phyloP scores from a whole-genome alignment of 2,113 vertebrate species.

The Harpagus bidentatus region DNA sequence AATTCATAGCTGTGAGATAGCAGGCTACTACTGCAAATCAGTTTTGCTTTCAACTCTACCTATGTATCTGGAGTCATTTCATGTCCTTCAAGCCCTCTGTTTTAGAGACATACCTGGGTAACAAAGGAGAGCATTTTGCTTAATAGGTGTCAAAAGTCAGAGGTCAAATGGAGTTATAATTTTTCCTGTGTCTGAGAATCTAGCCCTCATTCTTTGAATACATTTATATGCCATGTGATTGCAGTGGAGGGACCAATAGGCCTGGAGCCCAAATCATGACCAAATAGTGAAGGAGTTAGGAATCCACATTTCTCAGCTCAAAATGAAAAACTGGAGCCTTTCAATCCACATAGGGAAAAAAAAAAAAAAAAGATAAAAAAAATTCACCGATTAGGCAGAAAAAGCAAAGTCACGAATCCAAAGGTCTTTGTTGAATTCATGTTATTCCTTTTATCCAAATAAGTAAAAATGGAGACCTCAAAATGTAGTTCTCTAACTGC shows the following conservation, averaged over 20 bases:
- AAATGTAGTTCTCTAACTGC: background rate
- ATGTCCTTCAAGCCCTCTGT: background rate
- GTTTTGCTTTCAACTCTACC: background rate
- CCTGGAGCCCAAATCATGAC: background rate
- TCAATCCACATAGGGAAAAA: background rate
- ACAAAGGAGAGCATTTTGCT: background rate
- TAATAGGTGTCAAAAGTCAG: background rate
- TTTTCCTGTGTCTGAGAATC: conserved; percentile 9
- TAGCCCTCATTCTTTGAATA: background rate
- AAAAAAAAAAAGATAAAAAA: background rate
- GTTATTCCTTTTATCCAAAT: background rate
- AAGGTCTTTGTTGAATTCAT: background rate
- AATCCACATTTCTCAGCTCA: background rate
- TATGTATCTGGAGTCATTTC: background rate
- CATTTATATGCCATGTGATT: background rate
- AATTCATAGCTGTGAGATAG: background rate
- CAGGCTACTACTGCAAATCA: background rate
- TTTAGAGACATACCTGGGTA: background rate
- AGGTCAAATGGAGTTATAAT: background rate
- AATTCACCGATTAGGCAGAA: background rate
- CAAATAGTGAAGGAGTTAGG: background rate
- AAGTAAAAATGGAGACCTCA: background rate
- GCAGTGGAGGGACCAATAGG: background rate
- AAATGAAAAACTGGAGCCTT: background rate
- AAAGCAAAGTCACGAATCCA: background rate